Conservation (phyloP, 2,888 invertebrate genomes). For the Aphodius granarius region DNA sequence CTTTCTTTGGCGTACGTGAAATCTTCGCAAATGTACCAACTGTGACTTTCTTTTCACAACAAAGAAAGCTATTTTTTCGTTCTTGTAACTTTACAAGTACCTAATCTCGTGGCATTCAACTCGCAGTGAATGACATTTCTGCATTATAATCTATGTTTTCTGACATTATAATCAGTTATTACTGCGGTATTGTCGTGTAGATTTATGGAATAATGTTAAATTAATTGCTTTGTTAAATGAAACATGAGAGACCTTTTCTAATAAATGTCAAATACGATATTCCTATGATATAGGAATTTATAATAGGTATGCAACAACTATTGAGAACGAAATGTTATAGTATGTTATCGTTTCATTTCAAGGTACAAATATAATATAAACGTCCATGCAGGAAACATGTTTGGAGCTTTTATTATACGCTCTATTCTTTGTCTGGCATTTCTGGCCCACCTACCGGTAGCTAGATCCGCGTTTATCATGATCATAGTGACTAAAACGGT, state of each 20-base stretch:
- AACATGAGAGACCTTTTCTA: neutral
- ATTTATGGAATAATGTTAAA: neutral
- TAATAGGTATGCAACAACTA: neutral
- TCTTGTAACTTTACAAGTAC: no score
- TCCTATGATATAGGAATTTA: neutral
- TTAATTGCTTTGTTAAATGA: neutral
- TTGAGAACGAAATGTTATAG: neutral
- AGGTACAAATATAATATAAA: neutral
- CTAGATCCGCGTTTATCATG: neutral
- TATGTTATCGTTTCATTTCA: neutral
- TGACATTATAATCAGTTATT: neutral
- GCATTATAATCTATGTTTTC: neutral
- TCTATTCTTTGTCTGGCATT: neutral
- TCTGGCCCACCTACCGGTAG: neutral
- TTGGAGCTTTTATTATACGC: neutral
- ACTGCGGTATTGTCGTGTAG: neutral
- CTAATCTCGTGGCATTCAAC: no score
- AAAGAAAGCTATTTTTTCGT: neutral
- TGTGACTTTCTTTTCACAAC: neutral
- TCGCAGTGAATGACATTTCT: neutral
- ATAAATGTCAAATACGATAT: neutral
- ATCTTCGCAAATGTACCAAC: neutral
- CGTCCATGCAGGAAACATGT: neutral
- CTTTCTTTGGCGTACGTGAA: neutral
- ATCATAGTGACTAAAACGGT: neutral